A percentile compares a stretch with the other conserved stretches of the same genome.
phyloP scores from a whole-genome alignment of 2,797 vertebrate species.

The Takifugu rubripes region DNA sequence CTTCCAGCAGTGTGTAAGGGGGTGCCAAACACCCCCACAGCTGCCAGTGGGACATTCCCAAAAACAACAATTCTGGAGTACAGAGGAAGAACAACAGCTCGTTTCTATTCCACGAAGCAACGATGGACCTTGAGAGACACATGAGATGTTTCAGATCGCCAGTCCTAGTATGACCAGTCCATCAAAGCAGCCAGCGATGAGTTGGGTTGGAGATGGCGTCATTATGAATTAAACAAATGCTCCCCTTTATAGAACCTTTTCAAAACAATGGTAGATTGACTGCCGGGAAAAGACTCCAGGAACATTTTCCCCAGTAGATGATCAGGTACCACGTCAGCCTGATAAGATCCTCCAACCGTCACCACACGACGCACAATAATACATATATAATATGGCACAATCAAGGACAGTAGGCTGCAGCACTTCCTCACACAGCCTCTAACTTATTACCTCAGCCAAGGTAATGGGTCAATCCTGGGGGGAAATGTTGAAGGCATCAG shows the following conservation, averaged over 20 bases:
- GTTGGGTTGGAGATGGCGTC: too few relatives aligned
- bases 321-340: slow-evolving; percentile 38
- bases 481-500: slow-evolving; percentile 88
- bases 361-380: slow-evolving; percentile 22
- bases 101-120: slow-evolving; percentile 50
- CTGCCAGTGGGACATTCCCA: slow-evolving; percentile 51
- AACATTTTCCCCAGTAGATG: too few relatives aligned
- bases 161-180: too few relatives aligned
- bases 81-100: slow-evolving; percentile 31
- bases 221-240: too few relatives aligned
- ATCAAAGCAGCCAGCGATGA: too few relatives aligned
- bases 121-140: slow-evolving; percentile 42
- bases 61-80: slow-evolving; percentile 41
- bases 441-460: slow-evolving; percentile 79
- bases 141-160: too few relatives aligned
- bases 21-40: slow-evolving; percentile 58
- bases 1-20: slow-evolving; percentile 62
- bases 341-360: slow-evolving; percentile 58
- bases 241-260: too few relatives aligned
- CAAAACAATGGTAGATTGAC: too few relatives aligned
- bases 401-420: slow-evolving; percentile 24
- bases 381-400: slow-evolving; percentile 41
- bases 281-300: too few relatives aligned
- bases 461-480: slow-evolving; percentile 86
- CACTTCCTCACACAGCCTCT: slow-evolving; percentile 64